Percentiles rank a stretch among this genome's conserved stretches.
Conservation (phyloP, 2,888 invertebrate species). For the Polyommatus iphigenia region DNA sequence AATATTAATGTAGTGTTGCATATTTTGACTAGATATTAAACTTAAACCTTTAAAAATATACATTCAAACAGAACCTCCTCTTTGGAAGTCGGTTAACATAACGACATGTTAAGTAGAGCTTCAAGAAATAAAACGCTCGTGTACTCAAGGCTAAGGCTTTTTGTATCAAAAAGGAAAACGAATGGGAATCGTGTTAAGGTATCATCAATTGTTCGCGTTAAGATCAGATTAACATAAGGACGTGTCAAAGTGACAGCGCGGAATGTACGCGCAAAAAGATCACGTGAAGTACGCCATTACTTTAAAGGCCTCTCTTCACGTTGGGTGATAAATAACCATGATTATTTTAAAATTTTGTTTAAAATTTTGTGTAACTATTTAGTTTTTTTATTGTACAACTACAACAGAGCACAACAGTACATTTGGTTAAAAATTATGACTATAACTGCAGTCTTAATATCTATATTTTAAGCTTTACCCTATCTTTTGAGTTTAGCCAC, state of each 20-base stretch:
- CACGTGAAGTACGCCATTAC: not conserved
- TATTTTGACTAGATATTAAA: not conserved
- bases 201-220: conserved; percentile 29
- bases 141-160: not conserved
- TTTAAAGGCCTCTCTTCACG: not conserved
- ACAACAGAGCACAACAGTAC: no score
- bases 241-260: conserved; percentile 36
- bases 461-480: no score
- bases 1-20: not conserved
- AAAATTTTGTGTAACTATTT: not conserved
- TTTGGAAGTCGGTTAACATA: not conserved
- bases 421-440: no score
- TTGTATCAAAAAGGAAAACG: conserved; percentile 24
- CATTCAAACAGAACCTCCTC: no score
- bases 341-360: not conserved
- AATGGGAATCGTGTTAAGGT: conserved; percentile 20
- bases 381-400: no score
- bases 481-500: no score
- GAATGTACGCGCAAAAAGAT: conserved; percentile 37
- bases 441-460: no score
- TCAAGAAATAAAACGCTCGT: not conserved
- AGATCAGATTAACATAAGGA: conserved; percentile 38
- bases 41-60: not conserved
- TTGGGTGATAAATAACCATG: no score
- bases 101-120: not conserved